These are phyloP conservation scores for Podocnemis expansa DNA, from an alignment of 2,113 vertebrate genomes.

Conservation along the genomic window DNA sequence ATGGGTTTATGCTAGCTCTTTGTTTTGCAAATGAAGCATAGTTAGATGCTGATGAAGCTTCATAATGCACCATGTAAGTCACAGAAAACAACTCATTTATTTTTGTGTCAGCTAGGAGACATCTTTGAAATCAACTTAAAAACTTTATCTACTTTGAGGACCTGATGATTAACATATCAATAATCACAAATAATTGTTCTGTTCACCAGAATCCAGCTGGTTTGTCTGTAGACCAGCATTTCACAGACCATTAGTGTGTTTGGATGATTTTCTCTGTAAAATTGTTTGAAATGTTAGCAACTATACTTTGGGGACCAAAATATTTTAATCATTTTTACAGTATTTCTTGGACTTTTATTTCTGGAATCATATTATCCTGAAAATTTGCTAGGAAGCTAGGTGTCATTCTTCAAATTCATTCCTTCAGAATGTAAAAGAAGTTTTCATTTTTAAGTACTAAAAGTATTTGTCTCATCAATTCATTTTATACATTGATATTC, in stretches of 20 bases:
- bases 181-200: neutral
- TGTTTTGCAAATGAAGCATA: neutral
- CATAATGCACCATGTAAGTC: neutral
- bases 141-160: neutral
- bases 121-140: neutral
- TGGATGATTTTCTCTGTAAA: neutral
- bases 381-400: neutral
- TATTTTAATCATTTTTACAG: neutral
- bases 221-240: neutral
- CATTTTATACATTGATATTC: neutral
- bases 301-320: neutral
- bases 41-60: neutral
- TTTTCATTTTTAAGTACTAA: neutral
- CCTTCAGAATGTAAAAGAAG: neutral
- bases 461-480: neutral
- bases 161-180: neutral
- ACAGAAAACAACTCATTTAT: neutral
- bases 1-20: neutral
- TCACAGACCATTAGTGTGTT: neutral
- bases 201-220: neutral
- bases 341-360: neutral
- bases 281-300: neutral
- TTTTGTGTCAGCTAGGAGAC: neutral
- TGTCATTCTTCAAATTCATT: neutral
- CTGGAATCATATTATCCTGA: neutral